Evolutionary conservation across 2,113 vertebrate species (phyloP), one percentile per base, ranked within the genome.

Genomic region (Melanerpes aurifrons): DNA sequence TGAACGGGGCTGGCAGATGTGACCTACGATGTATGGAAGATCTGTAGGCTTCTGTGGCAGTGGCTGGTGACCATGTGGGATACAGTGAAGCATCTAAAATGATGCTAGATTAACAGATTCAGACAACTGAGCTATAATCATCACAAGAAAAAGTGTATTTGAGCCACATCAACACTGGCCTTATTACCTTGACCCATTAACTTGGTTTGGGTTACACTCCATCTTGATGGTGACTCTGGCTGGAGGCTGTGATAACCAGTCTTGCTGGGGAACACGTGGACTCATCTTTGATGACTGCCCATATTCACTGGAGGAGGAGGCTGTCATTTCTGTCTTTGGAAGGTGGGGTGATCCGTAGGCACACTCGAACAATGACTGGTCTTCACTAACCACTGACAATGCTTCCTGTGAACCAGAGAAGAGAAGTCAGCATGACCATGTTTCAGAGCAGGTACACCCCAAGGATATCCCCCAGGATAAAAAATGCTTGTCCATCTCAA

Each of bases 351-450:
- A 97, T 81, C 98, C 98, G 98, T 98, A 99, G 90, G 98, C 97
- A 3, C 98, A 98, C 98, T 99, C 98, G 10, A 98, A 99, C 95
- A 98, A 82, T 5, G 98, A 98, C 96, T 98, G 98, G 95, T 99
- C 98, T 96, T 98, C 98, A 37, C 98, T 98, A 96, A 99, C 98
- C 77, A 98, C 98, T 29, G 98, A 98, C 82, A 99, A 87, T 0
- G 98, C 98, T 98, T 99, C 98, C 98, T 99, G 94, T 29, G 94
- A 48, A 67, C 8, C 48, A 92, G 45, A 97, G 19, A 74, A 24
- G 13, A 72, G 47, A 83, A 84, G 73, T 90, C 61, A 93, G 47
- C 0, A 2, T 5, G 25, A 90, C 31, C 70, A 43, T 31, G 4
- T 8, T 3, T 80, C 87, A 94, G 73, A 73, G 59, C 17, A 91